A percentile compares a stretch with the other conserved stretches of the same genome.
Evolutionary conservation across 2,113 vertebrate genomes (phyloP).

Genomic region (Holacanthus passer): DNA sequence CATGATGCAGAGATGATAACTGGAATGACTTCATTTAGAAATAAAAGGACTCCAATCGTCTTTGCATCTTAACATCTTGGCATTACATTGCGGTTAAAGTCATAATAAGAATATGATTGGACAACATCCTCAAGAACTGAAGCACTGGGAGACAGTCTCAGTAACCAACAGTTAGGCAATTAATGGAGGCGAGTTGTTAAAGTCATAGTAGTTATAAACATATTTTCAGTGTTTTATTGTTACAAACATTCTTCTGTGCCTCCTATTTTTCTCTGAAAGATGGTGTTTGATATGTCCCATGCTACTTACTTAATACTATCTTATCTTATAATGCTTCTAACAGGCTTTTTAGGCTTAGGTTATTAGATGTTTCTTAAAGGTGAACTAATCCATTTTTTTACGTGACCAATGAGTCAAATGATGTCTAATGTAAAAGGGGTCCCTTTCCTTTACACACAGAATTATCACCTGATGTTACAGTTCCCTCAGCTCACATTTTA

Average conservation of each 20-base stretch:
- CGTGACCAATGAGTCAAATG: neutral
- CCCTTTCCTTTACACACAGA: neutral
- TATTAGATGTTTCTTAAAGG: neutral
- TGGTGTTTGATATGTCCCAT: neutral
- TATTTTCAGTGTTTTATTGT: neutral
- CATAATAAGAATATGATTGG: neutral
- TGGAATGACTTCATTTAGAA: slow-evolving; percentile 32
- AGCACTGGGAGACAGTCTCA: neutral
- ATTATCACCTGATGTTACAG: neutral
- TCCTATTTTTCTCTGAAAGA: neutral
- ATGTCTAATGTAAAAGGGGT: neutral
- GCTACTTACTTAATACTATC: too few relatives aligned
- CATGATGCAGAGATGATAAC: slow-evolving; percentile 48
- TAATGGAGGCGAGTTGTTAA: neutral
- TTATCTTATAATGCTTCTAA: too few relatives aligned
- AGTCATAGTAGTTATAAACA: slow-evolving; percentile 4
- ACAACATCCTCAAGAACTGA: neutral
- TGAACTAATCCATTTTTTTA: neutral
- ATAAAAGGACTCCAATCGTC: slow-evolving; percentile 24
- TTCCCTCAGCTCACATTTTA: neutral
- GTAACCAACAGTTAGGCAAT: neutral
- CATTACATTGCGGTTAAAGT: slow-evolving; percentile 15
- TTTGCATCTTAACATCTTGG: slow-evolving; percentile 12
- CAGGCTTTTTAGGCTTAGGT: neutral
- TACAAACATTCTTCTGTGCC: neutral